These are phyloP conservation scores for Melozone crissalis DNA, from an alignment of 2,113 vertebrate species.

Conservation along the genomic window DNA sequence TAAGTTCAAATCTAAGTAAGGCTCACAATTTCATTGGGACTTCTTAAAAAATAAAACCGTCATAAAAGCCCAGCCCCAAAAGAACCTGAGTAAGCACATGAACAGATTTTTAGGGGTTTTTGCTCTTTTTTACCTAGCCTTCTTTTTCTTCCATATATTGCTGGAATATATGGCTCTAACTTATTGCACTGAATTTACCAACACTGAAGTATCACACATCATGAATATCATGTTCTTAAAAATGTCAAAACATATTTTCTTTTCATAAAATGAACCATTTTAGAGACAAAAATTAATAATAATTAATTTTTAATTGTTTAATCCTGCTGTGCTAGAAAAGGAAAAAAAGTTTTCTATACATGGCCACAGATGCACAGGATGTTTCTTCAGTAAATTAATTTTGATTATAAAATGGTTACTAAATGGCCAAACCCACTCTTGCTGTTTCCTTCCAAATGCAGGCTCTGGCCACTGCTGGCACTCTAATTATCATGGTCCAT, in stretches of 20 bases:
- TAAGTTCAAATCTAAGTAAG: neutral
- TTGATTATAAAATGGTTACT: neutral
- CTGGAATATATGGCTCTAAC: neutral
- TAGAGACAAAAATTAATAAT: neutral
- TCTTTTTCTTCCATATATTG: neutral
- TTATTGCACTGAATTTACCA: neutral
- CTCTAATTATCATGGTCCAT: neutral
- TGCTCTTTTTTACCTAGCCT: neutral
- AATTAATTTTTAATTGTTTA: neutral
- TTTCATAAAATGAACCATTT: neutral
- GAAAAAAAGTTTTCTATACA: neutral
- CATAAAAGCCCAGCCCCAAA: neutral
- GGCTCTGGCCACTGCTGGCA: neutral
- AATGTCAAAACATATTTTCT: neutral
- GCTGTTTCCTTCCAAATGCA: neutral
- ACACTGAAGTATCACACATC: neutral
- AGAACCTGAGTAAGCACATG: fast-evolving
- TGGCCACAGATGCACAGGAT: neutral
- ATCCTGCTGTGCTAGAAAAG: neutral
- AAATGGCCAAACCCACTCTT: neutral
- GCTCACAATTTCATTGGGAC: neutral
- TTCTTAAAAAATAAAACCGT: neutral
- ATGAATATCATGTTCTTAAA: neutral
- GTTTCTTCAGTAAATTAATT: neutral
- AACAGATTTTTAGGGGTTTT: neutral